These are phyloP conservation scores for Diplolepis rosae DNA, from an alignment of 2,888 invertebrate species.

Conservation along the genomic window DNA sequence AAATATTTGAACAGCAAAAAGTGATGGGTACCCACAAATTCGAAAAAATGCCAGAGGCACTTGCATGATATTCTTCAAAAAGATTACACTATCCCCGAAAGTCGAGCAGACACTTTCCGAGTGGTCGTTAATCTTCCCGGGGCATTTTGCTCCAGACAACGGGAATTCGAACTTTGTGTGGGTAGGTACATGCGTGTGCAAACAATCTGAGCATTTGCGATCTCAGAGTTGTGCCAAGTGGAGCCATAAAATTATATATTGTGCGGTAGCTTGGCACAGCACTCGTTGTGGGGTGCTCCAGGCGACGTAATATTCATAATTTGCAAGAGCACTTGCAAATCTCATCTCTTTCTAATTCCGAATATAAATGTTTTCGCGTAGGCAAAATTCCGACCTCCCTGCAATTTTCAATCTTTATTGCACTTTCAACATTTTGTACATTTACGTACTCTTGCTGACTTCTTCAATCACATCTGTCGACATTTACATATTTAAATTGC, in stretches of 20 bases:
- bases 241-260: constrained; percentile 39
- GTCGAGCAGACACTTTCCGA: constrained; percentile 29
- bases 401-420: constrained; percentile 20
- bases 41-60: constrained; percentile 26
- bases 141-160: constrained; percentile 30
- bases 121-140: constrained; percentile 32
- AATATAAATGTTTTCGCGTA: constrained; percentile 22
- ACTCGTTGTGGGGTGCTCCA: constrained; percentile 24
- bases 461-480: not conserved
- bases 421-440: constrained; percentile 24
- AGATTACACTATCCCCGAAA: constrained; percentile 26
- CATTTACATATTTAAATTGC: not conserved
- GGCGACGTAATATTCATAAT: constrained; percentile 31
- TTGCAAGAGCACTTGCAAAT: constrained; percentile 29
- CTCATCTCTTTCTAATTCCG: constrained; percentile 29
- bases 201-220: constrained; percentile 37
- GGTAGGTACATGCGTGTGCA: constrained; percentile 30
- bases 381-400: constrained; percentile 13
- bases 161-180: constrained; percentile 26
- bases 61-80: constrained; percentile 30
- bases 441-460: not conserved
- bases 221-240: constrained; percentile 29
- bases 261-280: constrained; percentile 35
- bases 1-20: constrained; percentile 30
- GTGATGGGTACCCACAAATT: constrained; percentile 17